Evolutionary conservation across 1,140 invertebrate species (phyloP).

Genomic region (Macrocentrus cingulum): DNA sequence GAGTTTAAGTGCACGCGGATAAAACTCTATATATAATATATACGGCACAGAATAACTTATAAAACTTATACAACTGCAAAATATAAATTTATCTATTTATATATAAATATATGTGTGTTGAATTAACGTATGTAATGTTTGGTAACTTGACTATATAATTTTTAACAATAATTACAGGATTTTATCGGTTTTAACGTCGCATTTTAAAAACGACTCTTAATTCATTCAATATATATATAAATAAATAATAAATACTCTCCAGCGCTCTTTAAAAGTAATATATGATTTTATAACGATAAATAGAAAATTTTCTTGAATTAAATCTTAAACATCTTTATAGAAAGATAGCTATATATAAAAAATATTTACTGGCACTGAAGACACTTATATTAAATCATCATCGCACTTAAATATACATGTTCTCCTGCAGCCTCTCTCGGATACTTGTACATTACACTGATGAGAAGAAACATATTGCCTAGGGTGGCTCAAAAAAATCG

Average conservation of each 20-base stretch:
- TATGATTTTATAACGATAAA: no score
- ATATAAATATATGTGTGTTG: no score
- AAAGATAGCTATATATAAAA: not conserved
- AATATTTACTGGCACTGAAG: conserved; percentile 17
- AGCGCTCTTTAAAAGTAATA: no score
- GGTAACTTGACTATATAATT: no score
- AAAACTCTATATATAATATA: not conserved
- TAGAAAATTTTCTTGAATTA: not conserved
- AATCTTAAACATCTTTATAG: not conserved
- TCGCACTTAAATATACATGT: not conserved
- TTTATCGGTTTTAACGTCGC: no score
- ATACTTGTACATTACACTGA: not conserved
- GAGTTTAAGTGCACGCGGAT: not conserved
- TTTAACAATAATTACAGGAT: no score
- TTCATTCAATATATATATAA: no score
- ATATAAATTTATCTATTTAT: not conserved
- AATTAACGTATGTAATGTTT: no score
- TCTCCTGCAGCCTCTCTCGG: not conserved
- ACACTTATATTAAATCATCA: conserved; percentile 5
- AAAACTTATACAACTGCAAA: not conserved
- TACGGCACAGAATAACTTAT: not conserved
- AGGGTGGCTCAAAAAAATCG: no score
- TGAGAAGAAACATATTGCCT: no score
- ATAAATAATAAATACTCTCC: no score
- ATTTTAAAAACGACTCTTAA: no score